Evolutionary conservation across 2,113 vertebrate genomes (phyloP).

Genomic region (Mastomys coucha): DNA sequence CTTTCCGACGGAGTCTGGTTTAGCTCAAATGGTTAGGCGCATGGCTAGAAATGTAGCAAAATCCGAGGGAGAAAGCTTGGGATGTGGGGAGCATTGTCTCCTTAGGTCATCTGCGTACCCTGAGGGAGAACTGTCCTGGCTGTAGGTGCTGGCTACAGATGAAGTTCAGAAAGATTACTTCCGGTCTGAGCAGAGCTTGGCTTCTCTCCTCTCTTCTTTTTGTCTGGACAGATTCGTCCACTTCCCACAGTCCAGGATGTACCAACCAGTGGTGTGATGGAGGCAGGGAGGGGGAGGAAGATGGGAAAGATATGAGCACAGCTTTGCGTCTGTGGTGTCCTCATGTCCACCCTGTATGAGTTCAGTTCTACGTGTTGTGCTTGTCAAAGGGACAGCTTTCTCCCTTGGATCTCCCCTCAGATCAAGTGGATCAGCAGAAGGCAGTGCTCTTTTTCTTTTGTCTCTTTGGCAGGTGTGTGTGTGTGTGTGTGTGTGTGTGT

Average conservation of each 20-base stretch:
- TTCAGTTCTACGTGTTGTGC: neutral
- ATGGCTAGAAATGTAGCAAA: neutral
- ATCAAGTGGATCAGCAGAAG: neutral
- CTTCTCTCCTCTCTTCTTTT: neutral
- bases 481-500: neutral
- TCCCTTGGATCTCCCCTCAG: neutral
- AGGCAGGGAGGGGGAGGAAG: too few relatives aligned
- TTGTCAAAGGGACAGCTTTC: neutral
- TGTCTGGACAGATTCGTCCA: neutral
- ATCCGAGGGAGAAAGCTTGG: neutral
- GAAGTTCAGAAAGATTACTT: neutral
- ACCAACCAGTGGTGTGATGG: neutral
- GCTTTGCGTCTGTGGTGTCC: neutral
- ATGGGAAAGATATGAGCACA: neutral
- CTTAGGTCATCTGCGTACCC: neutral
- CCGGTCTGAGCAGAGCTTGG: neutral
- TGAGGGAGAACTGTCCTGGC: neutral
- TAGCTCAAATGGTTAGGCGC: neutral
- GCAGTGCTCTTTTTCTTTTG: neutral
- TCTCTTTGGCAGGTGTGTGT: neutral
- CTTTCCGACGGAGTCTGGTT: constrained; percentile 1
- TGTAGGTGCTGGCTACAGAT: constrained; percentile 7
- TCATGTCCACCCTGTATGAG: neutral
- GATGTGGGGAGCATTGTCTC: neutral
- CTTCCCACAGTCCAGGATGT: neutral